A percentile compares a stretch with the other conserved stretches of the same genome.
These are phyloP conservation scores for Aplodontia rufa DNA, from an alignment of 2,113 vertebrate species.

Conservation along the genomic window DNA sequence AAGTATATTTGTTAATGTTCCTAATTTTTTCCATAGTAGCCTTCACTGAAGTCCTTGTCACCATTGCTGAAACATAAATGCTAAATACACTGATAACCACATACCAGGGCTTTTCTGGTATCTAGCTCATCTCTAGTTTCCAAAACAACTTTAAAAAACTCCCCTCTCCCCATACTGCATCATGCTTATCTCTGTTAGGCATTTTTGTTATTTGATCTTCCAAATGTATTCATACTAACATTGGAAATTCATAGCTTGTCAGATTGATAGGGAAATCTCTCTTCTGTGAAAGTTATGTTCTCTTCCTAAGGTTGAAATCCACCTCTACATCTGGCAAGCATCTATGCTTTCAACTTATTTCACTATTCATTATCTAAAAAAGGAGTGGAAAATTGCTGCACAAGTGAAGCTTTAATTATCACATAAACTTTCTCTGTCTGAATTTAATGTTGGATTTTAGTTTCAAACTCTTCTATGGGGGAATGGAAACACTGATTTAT, in stretches of 20 bases:
- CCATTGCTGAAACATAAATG: neutral
- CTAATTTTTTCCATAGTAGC: neutral
- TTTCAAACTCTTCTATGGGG: neutral
- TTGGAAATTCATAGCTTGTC: constrained; percentile 13
- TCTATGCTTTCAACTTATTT: neutral
- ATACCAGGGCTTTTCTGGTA: neutral
- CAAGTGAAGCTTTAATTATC: neutral
- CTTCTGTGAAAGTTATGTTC: neutral
- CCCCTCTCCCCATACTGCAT: neutral
- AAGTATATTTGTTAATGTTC: neutral
- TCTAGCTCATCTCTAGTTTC: neutral
- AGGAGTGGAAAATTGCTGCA: constrained; percentile 29
- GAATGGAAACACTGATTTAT: neutral
- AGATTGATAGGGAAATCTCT: neutral
- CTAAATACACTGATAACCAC: neutral
- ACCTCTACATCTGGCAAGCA: neutral
- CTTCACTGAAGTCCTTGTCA: neutral
- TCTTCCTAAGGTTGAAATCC: constrained; percentile 8
- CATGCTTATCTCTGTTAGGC: neutral
- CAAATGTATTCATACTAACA: constrained; percentile 35
- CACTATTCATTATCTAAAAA: neutral
- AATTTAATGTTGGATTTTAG: constrained; percentile 15
- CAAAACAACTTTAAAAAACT: neutral
- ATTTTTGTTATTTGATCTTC: constrained; percentile 48
- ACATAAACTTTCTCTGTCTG: neutral